Evolutionary conservation across 1,140 invertebrate species (phyloP), one percentile per base, ranked within the genome.

Genomic region (Heterodera schachtii): DNA sequence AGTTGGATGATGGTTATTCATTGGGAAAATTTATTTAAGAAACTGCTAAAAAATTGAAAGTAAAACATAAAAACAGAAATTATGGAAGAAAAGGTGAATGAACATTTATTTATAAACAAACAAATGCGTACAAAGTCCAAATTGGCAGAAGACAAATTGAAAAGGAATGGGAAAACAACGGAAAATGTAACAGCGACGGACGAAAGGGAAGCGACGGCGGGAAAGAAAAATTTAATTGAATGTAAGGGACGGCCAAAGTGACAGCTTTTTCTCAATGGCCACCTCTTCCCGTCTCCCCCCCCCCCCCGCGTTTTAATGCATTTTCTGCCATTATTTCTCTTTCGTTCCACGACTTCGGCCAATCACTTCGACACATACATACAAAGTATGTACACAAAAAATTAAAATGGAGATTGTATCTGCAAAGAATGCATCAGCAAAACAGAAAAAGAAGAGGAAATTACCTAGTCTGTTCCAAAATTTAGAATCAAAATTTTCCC

Each of bases 61-160:
- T 75, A 75, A 75, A 75, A 75, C 3, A 75, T 31, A 75, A 76
- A 76, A 71, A 43, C 31, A 41, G 21, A 43, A 46, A 3, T 43
- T 5, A 71, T 41, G 1, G 19, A 46, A 46, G 9, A 31, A 71
- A 71, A 43, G 31, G 31, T 71, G 69, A 71, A 41, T 71, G 69
- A 46, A 71, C 69, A 41, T 19, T 64, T 64, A 64, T 64, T 64
- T 64, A 64, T 64, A 64, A 5, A 64, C 11, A 60, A 60, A 60
- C 19, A 64, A 31, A 60, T 16, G 16, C 19, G 57, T 64, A 19
- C 57, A 64, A 64, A 64, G 57, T 64, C 57, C 11, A 60, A 64
- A 19, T 19, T 3, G 57, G 57, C 16, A 31, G 31, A 31, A 31
- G 31, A 31, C 31, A 13, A 64, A 52, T 52, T 52, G 49, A 8